phyloP scores from a whole-genome alignment of 2,888 invertebrate genomes.

The Phaedon cochleariae region DNA sequence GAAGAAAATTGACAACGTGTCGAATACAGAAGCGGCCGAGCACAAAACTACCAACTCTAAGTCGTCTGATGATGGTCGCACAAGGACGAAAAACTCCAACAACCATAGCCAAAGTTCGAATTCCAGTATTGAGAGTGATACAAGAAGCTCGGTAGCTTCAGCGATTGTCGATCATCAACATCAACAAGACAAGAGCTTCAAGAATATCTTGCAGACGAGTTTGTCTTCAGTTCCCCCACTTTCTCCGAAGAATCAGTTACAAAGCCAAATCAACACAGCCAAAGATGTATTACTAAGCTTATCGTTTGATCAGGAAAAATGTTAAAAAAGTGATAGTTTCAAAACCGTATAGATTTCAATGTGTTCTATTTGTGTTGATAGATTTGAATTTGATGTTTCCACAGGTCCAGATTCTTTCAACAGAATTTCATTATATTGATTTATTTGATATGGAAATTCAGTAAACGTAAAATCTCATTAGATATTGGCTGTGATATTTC shows the following conservation, averaged over 20 bases:
- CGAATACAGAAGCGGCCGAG: slow-evolving; percentile 88
- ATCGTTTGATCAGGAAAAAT: slow-evolving; percentile 52
- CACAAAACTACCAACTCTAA: slow-evolving; percentile 68
- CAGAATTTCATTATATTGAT: background rate
- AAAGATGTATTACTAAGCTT: slow-evolving; percentile 59
- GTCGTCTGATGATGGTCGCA: slow-evolving; percentile 42
- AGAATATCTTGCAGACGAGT: slow-evolving; percentile 54
- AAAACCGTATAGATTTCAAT: slow-evolving; percentile 25
- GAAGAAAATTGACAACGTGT: slow-evolving; percentile 94
- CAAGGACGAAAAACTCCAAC: slow-evolving; percentile 49
- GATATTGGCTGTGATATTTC: background rate
- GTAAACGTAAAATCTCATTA: background rate
- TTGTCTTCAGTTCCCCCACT: slow-evolving; percentile 43
- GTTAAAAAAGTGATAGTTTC: slow-evolving; percentile 27
- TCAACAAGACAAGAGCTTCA: slow-evolving; percentile 53
- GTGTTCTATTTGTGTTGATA: slow-evolving; percentile 24
- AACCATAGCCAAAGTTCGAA: slow-evolving; percentile 57
- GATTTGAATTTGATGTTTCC: slow-evolving; percentile 23
- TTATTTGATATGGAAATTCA: background rate
- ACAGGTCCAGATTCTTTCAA: slow-evolving; percentile 9
- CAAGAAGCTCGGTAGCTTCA: slow-evolving; percentile 56
- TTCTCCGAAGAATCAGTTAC: slow-evolving; percentile 53
- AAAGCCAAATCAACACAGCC: slow-evolving; percentile 55
- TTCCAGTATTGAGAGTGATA: slow-evolving; percentile 60
- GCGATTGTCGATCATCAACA: slow-evolving; percentile 41